Conservation (phyloP, 2,888 invertebrate genomes). For the Microplitis deprimator region DNA sequence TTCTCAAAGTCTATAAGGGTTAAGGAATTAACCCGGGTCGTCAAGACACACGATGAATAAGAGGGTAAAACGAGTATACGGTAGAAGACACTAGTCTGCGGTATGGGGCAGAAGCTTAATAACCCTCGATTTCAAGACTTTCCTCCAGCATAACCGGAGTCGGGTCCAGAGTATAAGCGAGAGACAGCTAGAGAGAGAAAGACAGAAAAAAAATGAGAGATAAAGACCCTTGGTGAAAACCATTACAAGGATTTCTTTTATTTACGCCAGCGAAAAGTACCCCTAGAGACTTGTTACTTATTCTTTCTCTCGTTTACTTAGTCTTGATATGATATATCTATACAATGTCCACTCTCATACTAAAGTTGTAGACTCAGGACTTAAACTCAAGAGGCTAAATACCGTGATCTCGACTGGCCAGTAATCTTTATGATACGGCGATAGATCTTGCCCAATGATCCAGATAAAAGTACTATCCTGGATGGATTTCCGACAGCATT, state of each 20-base stretch:
- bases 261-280: slow-evolving; percentile 65
- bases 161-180: slow-evolving; percentile 23
- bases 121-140: slow-evolving; percentile 47
- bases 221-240: slow-evolving; percentile 62
- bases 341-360: neutral
- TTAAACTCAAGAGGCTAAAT: slow-evolving; percentile 54
- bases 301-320: slow-evolving; percentile 28
- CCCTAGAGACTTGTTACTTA: slow-evolving; percentile 32
- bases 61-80: slow-evolving; percentile 21
- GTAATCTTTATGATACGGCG: slow-evolving; percentile 40
- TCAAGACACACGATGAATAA: slow-evolving; percentile 23
- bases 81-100: slow-evolving; percentile 17
- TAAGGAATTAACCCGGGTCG: slow-evolving; percentile 66
- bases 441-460: slow-evolving; percentile 64
- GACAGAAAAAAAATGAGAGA: slow-evolving; percentile 32
- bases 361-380: slow-evolving; percentile 30
- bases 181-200: slow-evolving; percentile 5
- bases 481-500: slow-evolving; percentile 38
- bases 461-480: slow-evolving; percentile 25
- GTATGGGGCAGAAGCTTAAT: slow-evolving; percentile 37
- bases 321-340: neutral
- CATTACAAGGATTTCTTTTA: slow-evolving; percentile 71
- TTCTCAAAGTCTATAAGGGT: slow-evolving; percentile 68
- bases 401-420: slow-evolving; percentile 59
- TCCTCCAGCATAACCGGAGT: neutral